Conservation (phyloP, 1,140 invertebrate species). For the Bactericera cockerelli region DNA sequence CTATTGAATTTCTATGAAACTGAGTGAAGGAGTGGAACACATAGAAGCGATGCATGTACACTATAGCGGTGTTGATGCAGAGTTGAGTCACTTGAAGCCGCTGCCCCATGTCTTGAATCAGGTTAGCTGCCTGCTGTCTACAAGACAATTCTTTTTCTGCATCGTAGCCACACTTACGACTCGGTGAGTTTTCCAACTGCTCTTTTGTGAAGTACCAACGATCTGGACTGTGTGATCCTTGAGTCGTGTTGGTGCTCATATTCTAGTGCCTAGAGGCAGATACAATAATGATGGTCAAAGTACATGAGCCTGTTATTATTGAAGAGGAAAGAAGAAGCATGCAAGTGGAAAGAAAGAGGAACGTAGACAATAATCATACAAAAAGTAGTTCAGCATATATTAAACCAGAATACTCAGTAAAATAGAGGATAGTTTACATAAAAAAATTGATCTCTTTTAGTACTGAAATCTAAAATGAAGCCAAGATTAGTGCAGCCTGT, state of each 20-base stretch:
- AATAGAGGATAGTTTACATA: too few species aligned
- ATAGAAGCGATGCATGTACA: constrained; percentile 98
- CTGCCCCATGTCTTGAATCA: constrained; percentile 97
- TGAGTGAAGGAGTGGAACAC: constrained; percentile 81
- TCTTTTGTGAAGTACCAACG: constrained; percentile 88
- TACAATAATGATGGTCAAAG: too few species aligned
- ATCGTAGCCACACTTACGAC: constrained; percentile 74
- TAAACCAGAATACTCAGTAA: too few species aligned
- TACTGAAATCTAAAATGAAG: too few species aligned
- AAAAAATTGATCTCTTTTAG: too few species aligned
- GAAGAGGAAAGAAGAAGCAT: too few species aligned
- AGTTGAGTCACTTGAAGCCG: constrained; percentile 81
- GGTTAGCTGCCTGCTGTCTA: constrained; percentile 88
- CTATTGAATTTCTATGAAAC: constrained; percentile 67
- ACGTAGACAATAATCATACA: too few species aligned
- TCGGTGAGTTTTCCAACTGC: constrained; percentile 72
- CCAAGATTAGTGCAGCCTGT: too few species aligned
- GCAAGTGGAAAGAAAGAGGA: too few species aligned
- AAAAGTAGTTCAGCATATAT: too few species aligned
- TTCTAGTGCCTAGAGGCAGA: constrained; percentile 2
- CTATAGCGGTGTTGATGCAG: constrained; percentile 88
- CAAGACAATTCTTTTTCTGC: constrained; percentile 82
- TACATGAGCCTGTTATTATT: too few species aligned
- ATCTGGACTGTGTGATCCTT: constrained; percentile 9
- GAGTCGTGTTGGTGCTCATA: constrained; percentile 1